phyloP scores from a whole-genome alignment of 2,797 vertebrate species.

The Pseudomugil tenellus region DNA sequence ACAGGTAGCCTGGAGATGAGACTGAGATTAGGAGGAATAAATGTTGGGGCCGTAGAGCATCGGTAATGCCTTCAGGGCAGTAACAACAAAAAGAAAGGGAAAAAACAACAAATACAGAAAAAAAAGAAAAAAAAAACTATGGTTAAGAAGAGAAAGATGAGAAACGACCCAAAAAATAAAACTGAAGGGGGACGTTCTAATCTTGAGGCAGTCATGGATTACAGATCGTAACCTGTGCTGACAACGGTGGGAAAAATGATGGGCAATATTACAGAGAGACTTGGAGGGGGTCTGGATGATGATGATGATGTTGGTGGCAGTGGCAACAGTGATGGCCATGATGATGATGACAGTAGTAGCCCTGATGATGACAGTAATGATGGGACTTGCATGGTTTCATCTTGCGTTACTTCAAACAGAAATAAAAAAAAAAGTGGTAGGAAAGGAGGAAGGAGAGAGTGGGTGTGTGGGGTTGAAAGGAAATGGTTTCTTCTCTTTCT shows the following conservation, averaged over 20 bases:
- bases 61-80: constrained; percentile 92
- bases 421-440: constrained; percentile 69
- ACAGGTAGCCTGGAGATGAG: constrained; percentile 99
- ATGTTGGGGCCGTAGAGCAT: constrained; percentile 88
- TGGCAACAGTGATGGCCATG: constrained; percentile 65
- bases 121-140: constrained; percentile 57
- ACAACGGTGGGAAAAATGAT: constrained; percentile 91
- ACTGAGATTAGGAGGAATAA: constrained; percentile 88
- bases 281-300: constrained; percentile 85
- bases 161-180: constrained; percentile 80
- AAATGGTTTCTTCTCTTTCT: constrained; percentile 58
- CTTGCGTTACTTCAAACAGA: constrained; percentile 89
- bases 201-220: constrained; percentile 97
- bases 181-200: constrained; percentile 95
- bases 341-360: constrained; percentile 79
- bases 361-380: constrained; percentile 76
- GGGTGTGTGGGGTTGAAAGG: constrained; percentile 44
- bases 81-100: constrained; percentile 74
- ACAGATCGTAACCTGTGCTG: constrained; percentile 97
- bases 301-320: constrained; percentile 41
- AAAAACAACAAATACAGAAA: constrained; percentile 22
- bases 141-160: constrained; percentile 67
- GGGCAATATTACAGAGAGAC: constrained; percentile 90
- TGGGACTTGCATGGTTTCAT: constrained; percentile 88
- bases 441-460: constrained; percentile 21